Base-by-base conservation (phyloP, 2,888 invertebrate genomes). In the Galerucella nymphaeae region DNA sequence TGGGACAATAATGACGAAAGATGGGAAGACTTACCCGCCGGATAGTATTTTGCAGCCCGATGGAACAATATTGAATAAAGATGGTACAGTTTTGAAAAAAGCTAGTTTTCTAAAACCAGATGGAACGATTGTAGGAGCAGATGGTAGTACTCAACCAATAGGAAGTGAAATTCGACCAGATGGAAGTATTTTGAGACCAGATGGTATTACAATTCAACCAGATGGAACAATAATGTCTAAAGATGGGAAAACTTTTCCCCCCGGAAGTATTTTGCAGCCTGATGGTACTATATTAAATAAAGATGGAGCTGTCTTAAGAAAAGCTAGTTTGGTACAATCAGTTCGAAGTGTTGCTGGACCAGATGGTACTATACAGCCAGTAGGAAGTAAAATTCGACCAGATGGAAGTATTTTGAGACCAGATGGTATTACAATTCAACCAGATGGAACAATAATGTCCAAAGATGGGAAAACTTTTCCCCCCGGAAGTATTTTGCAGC, bases 131-230 rank as follows among this genome's bases (percentile, higher is more conserved):
- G 18, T 61, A 41, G 10, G 8, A 13, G 16, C 38, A 3, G 59
- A 59, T 59, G 42, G 61, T 2, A 38, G n/a, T 61, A 18, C 42
- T 41, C 42, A 10, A 5, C 30, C 58, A 13, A 20, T 20, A 14
- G 58, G 58, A 58, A 58, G 58, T 13, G 11, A 6, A 23, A 14
- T 58, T 23, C 3, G 14, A 41, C 11, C 42, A 1, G 41, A 61
- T 38, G 61, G 42, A 61, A 61, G 11, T 16, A 61, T 61, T 23
- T 11, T 23, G 16, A 41, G 41, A 38, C 61, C 61, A 42, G 61
- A 41, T 61, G 61, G 16, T n/a, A n/a, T n/a, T n/a, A n/a, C n/a
- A n/a, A n/a, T n/a, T n/a, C n/a, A n/a, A n/a, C n/a, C n/a, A n/a
- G n/a, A n/a, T n/a, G n/a, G n/a, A n/a, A n/a, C n/a, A n/a, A n/a